A percentile compares a stretch with the other conserved stretches of the same genome.
Evolutionary conservation across 2,113 vertebrate genomes (phyloP).

Genomic region (Leiothrix lutea): DNA sequence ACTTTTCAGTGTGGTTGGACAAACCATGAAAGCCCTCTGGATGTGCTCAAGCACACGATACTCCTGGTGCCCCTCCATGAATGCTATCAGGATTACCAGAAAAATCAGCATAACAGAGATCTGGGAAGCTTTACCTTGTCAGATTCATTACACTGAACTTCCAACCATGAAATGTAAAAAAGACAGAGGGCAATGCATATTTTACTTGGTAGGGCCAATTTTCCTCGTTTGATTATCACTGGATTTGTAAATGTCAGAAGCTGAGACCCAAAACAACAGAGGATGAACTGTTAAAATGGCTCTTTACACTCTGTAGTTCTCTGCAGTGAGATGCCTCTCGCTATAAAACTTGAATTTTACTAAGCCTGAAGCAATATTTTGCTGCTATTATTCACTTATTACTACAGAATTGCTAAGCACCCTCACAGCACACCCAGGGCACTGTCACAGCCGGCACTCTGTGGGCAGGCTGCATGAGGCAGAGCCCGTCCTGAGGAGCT

Average conservation of each 20-base stretch:
- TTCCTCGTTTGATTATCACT: neutral
- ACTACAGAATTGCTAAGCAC: neutral
- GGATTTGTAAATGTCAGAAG: neutral
- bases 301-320: neutral
- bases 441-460: rapidly evolving
- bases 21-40: neutral
- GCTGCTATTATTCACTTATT: neutral
- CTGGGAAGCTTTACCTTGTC: neutral
- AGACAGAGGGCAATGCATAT: neutral
- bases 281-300: neutral
- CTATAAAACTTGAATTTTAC: neutral
- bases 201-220: neutral
- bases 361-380: neutral
- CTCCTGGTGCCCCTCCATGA: neutral
- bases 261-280: neutral
- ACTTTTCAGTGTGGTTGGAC: neutral
- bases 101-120: neutral
- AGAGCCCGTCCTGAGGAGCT: neutral
- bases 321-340: neutral
- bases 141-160: neutral
- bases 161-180: neutral
- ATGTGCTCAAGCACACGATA: neutral
- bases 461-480: neutral
- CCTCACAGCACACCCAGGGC: neutral
- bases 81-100: neutral